Evolutionary conservation across 1,140 invertebrate species (phyloP).

Genomic region (Drosophila gunungcola): DNA sequence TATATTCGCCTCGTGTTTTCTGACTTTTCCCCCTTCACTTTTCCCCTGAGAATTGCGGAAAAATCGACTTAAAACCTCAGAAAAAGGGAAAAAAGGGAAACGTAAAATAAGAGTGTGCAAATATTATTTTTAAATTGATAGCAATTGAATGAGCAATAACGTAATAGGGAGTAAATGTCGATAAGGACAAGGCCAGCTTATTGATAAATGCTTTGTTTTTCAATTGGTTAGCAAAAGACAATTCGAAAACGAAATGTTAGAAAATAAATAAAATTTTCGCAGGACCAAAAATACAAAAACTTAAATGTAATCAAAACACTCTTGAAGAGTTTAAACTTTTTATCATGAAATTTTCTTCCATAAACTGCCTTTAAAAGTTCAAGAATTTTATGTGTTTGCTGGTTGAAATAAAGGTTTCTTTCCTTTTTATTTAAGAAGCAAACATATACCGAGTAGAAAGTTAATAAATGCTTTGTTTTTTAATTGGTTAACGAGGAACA

Average conservation of each 20-base stretch:
- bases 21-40: constrained; percentile 23
- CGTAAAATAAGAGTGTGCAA: constrained; percentile 66
- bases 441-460: too few relatives aligned
- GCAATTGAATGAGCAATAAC: constrained; percentile 74
- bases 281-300: neutral
- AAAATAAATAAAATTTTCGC: neutral
- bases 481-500: too few relatives aligned
- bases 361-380: too few relatives aligned
- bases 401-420: too few relatives aligned
- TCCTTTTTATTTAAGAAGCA: too few relatives aligned
- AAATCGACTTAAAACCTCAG: constrained; percentile 38
- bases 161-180: constrained; percentile 61
- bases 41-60: constrained; percentile 10
- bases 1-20: constrained; percentile 63
- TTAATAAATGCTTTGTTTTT: too few relatives aligned
- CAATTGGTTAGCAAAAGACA: neutral
- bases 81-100: constrained; percentile 15
- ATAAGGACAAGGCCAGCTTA: constrained; percentile 7
- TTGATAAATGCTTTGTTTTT: constrained; percentile 26
- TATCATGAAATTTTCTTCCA: too few relatives aligned
- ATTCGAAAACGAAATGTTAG: neutral
- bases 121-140: constrained; percentile 79
- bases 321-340: neutral
- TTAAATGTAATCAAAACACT: neutral
- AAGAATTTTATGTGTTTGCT: too few relatives aligned